These are phyloP conservation scores for Salvator merianae DNA, from an alignment of 2,113 vertebrate species.

Conservation along the genomic window DNA sequence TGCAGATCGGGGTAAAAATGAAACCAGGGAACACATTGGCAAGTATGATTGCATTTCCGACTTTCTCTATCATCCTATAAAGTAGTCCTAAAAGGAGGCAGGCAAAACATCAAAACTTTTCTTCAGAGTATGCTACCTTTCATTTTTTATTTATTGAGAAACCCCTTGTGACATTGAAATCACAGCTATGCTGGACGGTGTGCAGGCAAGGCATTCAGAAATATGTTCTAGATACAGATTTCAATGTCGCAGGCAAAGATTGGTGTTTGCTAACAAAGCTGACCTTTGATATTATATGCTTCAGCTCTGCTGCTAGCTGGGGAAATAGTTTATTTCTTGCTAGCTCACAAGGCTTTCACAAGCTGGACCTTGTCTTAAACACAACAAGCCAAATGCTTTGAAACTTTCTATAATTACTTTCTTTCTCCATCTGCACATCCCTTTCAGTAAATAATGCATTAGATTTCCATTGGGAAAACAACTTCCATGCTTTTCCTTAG, in stretches of 20 bases:
- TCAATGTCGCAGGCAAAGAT: constrained; percentile 12
- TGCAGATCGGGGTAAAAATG: neutral
- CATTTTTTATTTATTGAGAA: neutral
- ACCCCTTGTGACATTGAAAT: neutral
- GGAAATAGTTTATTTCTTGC: neutral
- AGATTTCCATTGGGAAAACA: neutral
- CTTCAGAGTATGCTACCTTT: neutral
- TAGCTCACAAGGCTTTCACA: neutral
- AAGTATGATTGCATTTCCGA: neutral
- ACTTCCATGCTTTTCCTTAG: neutral
- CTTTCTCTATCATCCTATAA: neutral
- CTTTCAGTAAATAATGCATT: neutral
- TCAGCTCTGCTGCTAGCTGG: neutral
- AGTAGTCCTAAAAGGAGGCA: neutral
- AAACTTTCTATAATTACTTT: neutral
- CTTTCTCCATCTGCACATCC: neutral
- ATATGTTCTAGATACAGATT: constrained; percentile 12
- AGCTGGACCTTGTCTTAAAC: neutral
- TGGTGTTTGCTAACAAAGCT: constrained; percentile 2
- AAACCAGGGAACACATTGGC: neutral
- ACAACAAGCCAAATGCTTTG: neutral
- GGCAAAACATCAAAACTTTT: neutral
- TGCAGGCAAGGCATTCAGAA: neutral
- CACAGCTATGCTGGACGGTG: neutral
- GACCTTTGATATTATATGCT: constrained; percentile 21